Evolutionary conservation across 2,113 vertebrate species (phyloP), one percentile per base, ranked within the genome.

Genomic region (Pteruthius melanotis): DNA sequence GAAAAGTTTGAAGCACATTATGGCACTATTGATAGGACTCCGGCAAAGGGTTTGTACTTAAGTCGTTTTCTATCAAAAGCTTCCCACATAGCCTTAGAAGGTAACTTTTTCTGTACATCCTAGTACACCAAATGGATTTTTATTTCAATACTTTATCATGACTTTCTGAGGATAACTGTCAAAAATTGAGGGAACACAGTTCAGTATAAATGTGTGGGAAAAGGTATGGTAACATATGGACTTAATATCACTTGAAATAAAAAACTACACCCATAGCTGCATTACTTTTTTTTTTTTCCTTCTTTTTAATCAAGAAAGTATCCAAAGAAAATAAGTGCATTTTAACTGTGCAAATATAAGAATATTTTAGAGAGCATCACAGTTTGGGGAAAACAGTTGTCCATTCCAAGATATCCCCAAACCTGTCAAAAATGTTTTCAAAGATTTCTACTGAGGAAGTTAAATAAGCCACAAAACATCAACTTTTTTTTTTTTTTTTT

Each of bases 151-250:
- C 2, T 54, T 76, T 53, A 47, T 30, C 2, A 1, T 47, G 7
- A 49, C 6, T 47, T 86, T 66, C n/a, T 76, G 49, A 76, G 24
- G 5, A 42, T 53, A 93, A 63, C 14, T 30, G 11, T 83, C 11
- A 85, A 77, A 87, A 72, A 20, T 7, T 60, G 15, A 39, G 33
- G 16, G 11, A 72, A 69, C 9, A 18, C 10, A 74, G 64, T 37
- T 49, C 33, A 39, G 5, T 35, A 27, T 45, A 76, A 57, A 35
- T 4, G 1, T 28, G 2, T 37, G 15, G 35, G 30, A 59, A 72
- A 84, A 44, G 0, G 21, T 59, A 68, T 20, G 7, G 12, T 8
- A 83, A 76, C 5, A 47, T 15, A 74, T 0, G 2, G 17, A n/a
- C 17, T 79, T n/a, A 63, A 28, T 24, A 86, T 9, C 17, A 61